Conservation (phyloP, 2,888 invertebrate species). For the Alloplasta piceator region DNA sequence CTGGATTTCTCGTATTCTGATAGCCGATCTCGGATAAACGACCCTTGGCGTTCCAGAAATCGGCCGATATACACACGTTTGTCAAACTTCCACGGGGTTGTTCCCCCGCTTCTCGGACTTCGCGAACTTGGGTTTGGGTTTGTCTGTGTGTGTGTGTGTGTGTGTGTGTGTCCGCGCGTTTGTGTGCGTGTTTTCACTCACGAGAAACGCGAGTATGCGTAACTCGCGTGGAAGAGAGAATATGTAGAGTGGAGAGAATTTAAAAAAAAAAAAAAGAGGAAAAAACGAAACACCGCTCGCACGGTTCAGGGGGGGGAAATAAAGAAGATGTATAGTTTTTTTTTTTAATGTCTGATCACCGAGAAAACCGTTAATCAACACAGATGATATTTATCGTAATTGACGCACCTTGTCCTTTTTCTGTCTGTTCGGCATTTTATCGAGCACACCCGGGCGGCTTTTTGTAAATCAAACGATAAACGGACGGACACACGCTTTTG, state of each 20-base stretch:
- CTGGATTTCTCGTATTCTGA: constrained; percentile 38
- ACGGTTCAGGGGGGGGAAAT: constrained; percentile 18
- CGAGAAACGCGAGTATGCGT: neutral
- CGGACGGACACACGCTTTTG: constrained; percentile 68
- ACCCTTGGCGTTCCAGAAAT: constrained; percentile 53
- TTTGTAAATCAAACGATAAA: constrained; percentile 63
- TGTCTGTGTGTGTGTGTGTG: constrained; percentile 53
- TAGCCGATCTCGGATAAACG: constrained; percentile 49
- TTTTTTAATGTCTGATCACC: constrained; percentile 45
- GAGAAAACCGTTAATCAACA: constrained; percentile 53
- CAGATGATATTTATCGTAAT: constrained; percentile 60
- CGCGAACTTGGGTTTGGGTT: constrained; percentile 11
- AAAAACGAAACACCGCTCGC: constrained; percentile 56
- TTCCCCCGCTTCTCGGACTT: constrained; percentile 66
- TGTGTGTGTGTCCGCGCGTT: constrained; percentile 40
- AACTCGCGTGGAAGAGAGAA: constrained; percentile 54
- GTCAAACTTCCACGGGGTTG: constrained; percentile 70
- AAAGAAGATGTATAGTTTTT: constrained; percentile 31
- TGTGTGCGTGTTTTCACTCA: constrained; percentile 7
- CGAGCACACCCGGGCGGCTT: constrained; percentile 59
- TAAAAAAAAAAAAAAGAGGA: constrained; percentile 16
- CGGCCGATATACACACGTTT: constrained; percentile 56
- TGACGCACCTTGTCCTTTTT: constrained; percentile 81
- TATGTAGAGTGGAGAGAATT: constrained; percentile 52
- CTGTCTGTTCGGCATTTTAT: constrained; percentile 79